Conservation (phyloP, 1,140 invertebrate species). For the Dreissena rostriformis region DNA sequence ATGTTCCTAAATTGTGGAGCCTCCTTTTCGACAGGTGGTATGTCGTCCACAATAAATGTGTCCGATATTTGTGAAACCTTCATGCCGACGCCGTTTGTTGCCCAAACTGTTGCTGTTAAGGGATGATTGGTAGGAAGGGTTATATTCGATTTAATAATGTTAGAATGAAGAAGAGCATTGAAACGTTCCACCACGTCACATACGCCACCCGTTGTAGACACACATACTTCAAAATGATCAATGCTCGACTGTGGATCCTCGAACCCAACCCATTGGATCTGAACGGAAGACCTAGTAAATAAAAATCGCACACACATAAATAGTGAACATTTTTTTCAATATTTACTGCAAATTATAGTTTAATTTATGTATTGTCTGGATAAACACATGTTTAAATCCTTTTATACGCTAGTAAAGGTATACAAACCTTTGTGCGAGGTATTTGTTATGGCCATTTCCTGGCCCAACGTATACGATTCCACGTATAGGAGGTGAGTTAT, state of each 20-base stretch:
- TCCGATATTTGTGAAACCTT: conserved; percentile 13
- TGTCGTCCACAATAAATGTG: conserved; percentile 41
- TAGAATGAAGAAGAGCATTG: conserved; percentile 16
- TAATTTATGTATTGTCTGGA: too few relatives aligned
- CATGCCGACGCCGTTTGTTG: conserved; percentile 49
- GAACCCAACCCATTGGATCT: conserved; percentile 55
- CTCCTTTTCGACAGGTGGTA: background rate
- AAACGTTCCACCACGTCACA: conserved; percentile 43
- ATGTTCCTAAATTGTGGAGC: conserved; percentile 8
- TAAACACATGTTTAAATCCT: too few relatives aligned
- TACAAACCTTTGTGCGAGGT: conserved; percentile 44
- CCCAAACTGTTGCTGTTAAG: conserved; percentile 49
- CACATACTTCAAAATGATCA: conserved; percentile 50
- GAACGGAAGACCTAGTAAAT: conserved; percentile 35
- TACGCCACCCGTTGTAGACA: background rate
- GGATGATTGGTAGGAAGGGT: conserved; percentile 32
- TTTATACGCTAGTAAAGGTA: background rate
- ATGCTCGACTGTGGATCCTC: conserved; percentile 57
- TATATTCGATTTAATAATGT: conserved; percentile 20
- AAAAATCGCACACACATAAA: too few relatives aligned
- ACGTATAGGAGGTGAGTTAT: conserved; percentile 6
- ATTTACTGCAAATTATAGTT: too few relatives aligned
- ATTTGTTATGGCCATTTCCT: conserved; percentile 38
- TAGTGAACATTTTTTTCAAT: too few relatives aligned
- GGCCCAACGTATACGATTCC: conserved; percentile 33